Base-by-base conservation (phyloP, 2,113 vertebrate species). In the Rhinichthys klamathensis region DNA sequence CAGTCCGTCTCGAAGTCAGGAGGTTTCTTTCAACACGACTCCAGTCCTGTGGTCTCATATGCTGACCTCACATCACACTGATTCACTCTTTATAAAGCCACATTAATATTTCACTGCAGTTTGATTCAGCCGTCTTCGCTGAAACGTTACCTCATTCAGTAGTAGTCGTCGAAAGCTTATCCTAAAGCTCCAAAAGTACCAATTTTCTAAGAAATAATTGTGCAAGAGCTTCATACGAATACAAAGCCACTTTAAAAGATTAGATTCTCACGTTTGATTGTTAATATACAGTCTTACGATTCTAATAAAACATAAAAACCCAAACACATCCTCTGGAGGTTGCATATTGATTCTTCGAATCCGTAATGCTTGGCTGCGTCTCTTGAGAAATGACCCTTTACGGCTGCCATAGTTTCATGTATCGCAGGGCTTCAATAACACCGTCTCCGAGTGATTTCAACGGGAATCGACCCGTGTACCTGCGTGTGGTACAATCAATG, bases 71-170 rank as follows among this genome's bases (percentile, higher is more conserved):
- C 16, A 81, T 80, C 75, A 85, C 12, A 69, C 70, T 16, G 21
- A 27, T 58, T 87, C 38, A 76, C 41, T 67, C 32, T 27, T 54
- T 78, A 82, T 21, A 72, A 85, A 85, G 35, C 21, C 58, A 69
- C 56, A 87, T 81, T 75, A 81, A 87, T 77, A 87, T 87, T 85
- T 85, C 75, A 77, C 25, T 21, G 25, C 72, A 27, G 86, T 81
- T 27, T 80, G 65, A 72, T 80, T 74, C 25, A 23, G 81, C 58
- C 18, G 35, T 67, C 25, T 46, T 7, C 5, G 27, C 54, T 27
- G 73, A 35, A 51, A 84, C 73, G 18, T 51, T 15, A 80, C 63
- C 65, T 85, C n/a, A n/a, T n/a, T n/a, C 78, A 82, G 78, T 87
- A 69, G 82, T 87, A 11, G 18, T 69, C 44, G 11, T 69, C 44